These are phyloP conservation scores for Aphelenchoides besseyi DNA, from an alignment of 1,140 invertebrate genomes.

Conservation along the genomic window DNA sequence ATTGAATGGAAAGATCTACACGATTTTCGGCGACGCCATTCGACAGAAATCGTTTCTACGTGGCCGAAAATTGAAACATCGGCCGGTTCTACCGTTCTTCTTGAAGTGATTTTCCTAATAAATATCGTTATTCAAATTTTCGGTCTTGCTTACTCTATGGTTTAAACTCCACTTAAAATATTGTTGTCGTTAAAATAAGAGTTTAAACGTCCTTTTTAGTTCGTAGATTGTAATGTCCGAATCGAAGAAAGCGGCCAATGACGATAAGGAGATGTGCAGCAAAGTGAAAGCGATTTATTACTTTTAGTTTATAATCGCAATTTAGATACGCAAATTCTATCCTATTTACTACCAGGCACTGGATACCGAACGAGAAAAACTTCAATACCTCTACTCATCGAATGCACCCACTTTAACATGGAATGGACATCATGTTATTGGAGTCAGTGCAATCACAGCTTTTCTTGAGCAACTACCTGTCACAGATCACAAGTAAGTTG, in stretches of 20 bases:
- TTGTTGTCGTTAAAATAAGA: constrained; percentile 1
- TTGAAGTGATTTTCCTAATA: constrained; percentile 27
- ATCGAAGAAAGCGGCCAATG: neutral
- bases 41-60: constrained; percentile 36
- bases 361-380: constrained; percentile 1
- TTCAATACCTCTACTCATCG: neutral
- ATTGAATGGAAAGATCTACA: constrained; percentile 39
- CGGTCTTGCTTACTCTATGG: constrained; percentile 5
- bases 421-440: constrained; percentile 15
- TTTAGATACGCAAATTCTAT: constrained; percentile 13
- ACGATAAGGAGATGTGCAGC: constrained; percentile 11
- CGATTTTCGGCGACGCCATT: constrained; percentile 43
- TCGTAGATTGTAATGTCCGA: constrained; percentile 7
- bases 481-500: constrained; percentile 14
- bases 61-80: constrained; percentile 31
- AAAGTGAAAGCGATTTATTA: constrained; percentile 15
- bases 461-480: constrained; percentile 14
- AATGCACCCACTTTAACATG: neutral
- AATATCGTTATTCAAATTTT: neutral
- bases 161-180: neutral
- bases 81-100: constrained; percentile 38
- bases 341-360: constrained; percentile 15
- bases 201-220: neutral
- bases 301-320: neutral
- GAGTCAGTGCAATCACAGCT: neutral